phyloP scores from a whole-genome alignment of 2,113 vertebrate genomes.

The Varanus salvator region DNA sequence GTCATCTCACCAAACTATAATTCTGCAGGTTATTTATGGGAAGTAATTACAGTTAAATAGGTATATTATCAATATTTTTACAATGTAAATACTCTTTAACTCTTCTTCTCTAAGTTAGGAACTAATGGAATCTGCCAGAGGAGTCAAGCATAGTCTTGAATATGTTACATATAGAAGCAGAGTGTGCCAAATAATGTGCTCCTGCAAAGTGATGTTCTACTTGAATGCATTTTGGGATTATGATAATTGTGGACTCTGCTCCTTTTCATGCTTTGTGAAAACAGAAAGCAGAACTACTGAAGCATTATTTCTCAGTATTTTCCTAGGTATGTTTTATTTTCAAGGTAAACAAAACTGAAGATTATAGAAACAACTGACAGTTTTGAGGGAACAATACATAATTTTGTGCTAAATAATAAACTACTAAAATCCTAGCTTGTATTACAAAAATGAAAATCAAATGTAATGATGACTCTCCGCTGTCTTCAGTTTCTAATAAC shows the following conservation, averaged over 20 bases:
- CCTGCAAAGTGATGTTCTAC: neutral
- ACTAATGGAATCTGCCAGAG: neutral
- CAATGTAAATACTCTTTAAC: neutral
- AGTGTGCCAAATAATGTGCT: neutral
- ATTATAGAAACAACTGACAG: neutral
- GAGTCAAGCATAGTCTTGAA: neutral
- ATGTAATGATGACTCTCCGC: neutral
- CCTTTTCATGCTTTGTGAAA: neutral
- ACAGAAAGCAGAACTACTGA: neutral
- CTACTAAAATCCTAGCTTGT: neutral
- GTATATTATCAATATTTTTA: neutral
- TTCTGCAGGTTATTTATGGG: neutral
- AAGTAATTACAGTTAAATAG: neutral
- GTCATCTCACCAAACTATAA: neutral
- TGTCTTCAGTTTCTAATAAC: conserved; percentile 18
- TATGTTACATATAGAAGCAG: neutral
- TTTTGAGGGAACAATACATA: neutral
- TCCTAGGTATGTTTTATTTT: neutral
- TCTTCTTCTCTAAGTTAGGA: neutral
- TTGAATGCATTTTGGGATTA: neutral
- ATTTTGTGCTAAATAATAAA: neutral
- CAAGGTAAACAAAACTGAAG: neutral
- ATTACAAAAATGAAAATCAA: conserved; percentile 14
- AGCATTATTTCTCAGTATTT: neutral
- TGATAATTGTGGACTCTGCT: neutral